Evolutionary conservation across 1,140 invertebrate genomes (phyloP).

Genomic region (Leptoteleia sp.): DNA sequence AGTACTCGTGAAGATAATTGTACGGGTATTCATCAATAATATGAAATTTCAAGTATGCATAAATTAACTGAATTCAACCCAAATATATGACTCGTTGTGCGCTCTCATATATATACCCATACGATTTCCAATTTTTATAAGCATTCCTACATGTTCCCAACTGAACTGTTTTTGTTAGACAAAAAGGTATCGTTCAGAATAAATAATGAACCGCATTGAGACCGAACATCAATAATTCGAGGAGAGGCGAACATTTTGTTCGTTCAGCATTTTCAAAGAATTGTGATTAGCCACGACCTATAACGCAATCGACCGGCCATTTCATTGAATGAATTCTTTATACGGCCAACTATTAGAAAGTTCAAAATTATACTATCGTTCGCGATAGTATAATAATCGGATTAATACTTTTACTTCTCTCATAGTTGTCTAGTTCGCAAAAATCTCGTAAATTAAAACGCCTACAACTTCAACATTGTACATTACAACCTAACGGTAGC

Average conservation of each 20-base stretch:
- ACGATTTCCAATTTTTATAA: too few species aligned
- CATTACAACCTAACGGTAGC: constrained; percentile 25
- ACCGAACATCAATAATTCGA: not conserved
- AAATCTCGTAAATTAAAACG: constrained; percentile 1
- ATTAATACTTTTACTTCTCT: constrained; percentile 33
- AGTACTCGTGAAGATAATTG: too few species aligned
- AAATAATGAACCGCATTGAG: not conserved
- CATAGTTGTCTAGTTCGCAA: constrained; percentile 3
- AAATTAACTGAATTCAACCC: too few species aligned
- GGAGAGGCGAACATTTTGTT: not conserved
- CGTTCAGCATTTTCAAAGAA: constrained; percentile 7
- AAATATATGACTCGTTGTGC: too few species aligned
- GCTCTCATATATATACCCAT: too few species aligned
- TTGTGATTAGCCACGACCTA: constrained; percentile 45
- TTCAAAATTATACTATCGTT: constrained; percentile 34
- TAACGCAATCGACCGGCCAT: constrained; percentile 18
- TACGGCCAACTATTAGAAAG: constrained; percentile 21
- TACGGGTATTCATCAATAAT: too few species aligned
- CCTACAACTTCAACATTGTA: constrained; percentile 11
- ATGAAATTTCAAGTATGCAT: too few species aligned
- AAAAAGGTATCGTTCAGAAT: not conserved
- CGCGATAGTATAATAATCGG: too few species aligned
- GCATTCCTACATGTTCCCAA: too few species aligned
- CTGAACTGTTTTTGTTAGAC: too few species aligned
- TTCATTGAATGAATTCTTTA: constrained; percentile 27